Conservation (phyloP, 2,113 vertebrate species). For the Uria lomvia region DNA sequence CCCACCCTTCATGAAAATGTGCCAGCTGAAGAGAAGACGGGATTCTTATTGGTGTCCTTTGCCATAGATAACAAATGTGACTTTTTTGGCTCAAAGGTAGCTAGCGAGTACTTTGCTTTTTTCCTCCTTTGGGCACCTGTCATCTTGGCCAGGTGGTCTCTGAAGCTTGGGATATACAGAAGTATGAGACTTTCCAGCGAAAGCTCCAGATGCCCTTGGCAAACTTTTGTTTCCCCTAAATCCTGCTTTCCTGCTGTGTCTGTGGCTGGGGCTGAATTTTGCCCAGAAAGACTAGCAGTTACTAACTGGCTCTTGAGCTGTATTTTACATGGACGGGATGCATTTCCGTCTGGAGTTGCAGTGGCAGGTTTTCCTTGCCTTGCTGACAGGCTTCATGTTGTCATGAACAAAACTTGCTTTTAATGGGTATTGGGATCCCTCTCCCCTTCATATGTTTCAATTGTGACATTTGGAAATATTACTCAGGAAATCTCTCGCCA, state of each 20-base stretch:
- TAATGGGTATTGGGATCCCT: background rate
- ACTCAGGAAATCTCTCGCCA: background rate
- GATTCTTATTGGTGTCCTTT: background rate
- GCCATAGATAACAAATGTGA: background rate
- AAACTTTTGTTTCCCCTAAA: background rate
- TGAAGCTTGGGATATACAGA: background rate
- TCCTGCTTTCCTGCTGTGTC: background rate
- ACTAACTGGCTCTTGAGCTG: background rate
- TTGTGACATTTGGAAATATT: conserved; percentile 10
- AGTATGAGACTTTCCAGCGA: background rate
- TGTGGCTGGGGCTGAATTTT: background rate
- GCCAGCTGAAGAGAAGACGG: conserved; percentile 20
- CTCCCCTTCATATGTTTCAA: background rate
- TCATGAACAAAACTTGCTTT: background rate
- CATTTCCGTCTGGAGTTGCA: background rate
- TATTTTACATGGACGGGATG: background rate
- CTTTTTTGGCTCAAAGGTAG: background rate
- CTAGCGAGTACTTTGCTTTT: background rate
- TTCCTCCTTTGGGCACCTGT: background rate
- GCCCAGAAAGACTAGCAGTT: background rate
- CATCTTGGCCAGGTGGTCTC: background rate
- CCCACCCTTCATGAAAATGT: conserved; percentile 1
- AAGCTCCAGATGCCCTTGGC: background rate
- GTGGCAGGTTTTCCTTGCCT: background rate
- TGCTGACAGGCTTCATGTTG: background rate